Evolutionary conservation across 2,113 vertebrate genomes (phyloP).

Genomic region (Podiceps cristatus): DNA sequence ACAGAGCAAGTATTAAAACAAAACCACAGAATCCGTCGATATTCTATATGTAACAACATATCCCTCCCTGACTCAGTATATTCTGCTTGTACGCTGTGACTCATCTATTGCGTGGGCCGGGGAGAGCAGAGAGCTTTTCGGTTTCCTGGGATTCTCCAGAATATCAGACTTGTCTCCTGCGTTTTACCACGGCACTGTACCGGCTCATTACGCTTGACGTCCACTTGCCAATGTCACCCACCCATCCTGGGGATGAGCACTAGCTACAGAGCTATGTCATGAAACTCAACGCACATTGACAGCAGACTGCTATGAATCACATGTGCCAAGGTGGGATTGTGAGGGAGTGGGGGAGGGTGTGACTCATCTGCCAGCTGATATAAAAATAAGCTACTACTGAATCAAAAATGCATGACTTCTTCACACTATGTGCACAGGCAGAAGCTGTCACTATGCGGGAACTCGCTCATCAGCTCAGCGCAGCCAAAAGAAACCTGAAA

Average conservation of each 20-base stretch:
- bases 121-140: neutral
- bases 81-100: neutral
- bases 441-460: slow-evolving; percentile 32
- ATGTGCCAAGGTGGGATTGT: neutral
- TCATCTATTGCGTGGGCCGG: neutral
- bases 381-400: slow-evolving; percentile 52
- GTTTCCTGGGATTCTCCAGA: neutral
- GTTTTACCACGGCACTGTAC: accelerated
- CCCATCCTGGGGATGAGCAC: accelerated
- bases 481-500: neutral
- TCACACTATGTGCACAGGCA: neutral
- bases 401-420: neutral
- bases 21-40: neutral
- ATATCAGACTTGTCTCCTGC: neutral
- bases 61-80: neutral
- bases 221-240: neutral
- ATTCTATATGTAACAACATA: neutral
- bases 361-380: slow-evolving; percentile 47
- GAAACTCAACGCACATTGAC: accelerated
- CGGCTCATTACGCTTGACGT: neutral
- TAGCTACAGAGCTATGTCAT: neutral
- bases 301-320: neutral
- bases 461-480: neutral
- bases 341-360: neutral
- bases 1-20: neutral